These are phyloP conservation scores for Sphaeramia orbicularis DNA, from an alignment of 2,797 vertebrate genomes.

Conservation along the genomic window DNA sequence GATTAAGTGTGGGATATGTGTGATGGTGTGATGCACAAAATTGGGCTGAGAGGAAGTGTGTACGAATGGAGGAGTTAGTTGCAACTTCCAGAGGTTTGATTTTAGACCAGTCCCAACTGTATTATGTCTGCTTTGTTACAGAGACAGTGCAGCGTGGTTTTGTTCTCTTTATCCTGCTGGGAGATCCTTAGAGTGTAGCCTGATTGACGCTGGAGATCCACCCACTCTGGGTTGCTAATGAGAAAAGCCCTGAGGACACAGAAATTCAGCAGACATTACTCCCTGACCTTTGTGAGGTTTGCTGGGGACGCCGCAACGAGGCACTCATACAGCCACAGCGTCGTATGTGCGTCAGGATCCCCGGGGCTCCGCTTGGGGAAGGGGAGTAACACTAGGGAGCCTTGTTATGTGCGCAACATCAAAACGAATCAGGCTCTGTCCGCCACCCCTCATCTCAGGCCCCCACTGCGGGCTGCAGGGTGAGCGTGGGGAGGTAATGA, in stretches of 20 bases:
- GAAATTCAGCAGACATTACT: constrained; percentile 74
- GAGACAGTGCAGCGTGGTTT: constrained; percentile 39
- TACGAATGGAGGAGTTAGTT: constrained; percentile 42
- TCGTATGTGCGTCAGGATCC: constrained; percentile 59
- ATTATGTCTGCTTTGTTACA: constrained; percentile 60
- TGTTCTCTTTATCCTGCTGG: constrained; percentile 55
- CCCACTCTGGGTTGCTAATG: constrained; percentile 73
- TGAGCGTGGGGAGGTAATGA: constrained; percentile 81
- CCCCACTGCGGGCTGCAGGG: constrained; percentile 58
- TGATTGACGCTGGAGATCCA: constrained; percentile 75
- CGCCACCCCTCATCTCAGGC: constrained; percentile 66
- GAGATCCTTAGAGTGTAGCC: constrained; percentile 60
- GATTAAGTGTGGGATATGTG: constrained; percentile 73
- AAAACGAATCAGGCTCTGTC: constrained; percentile 80
- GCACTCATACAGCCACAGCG: constrained; percentile 51
- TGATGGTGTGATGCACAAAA: constrained; percentile 58
- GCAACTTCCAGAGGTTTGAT: constrained; percentile 52
- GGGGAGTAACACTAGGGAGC: constrained; percentile 72
- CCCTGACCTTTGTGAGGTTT: constrained; percentile 77
- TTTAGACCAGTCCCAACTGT: constrained; percentile 55
- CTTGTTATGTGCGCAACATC: constrained; percentile 81
- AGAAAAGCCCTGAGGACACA: constrained; percentile 76
- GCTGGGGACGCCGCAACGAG: constrained; percentile 55
- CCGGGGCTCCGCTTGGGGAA: constrained; percentile 58
- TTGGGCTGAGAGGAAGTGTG: constrained; percentile 28